Base-by-base conservation (phyloP, 2,888 invertebrate species). In the Gerris lacustris region DNA sequence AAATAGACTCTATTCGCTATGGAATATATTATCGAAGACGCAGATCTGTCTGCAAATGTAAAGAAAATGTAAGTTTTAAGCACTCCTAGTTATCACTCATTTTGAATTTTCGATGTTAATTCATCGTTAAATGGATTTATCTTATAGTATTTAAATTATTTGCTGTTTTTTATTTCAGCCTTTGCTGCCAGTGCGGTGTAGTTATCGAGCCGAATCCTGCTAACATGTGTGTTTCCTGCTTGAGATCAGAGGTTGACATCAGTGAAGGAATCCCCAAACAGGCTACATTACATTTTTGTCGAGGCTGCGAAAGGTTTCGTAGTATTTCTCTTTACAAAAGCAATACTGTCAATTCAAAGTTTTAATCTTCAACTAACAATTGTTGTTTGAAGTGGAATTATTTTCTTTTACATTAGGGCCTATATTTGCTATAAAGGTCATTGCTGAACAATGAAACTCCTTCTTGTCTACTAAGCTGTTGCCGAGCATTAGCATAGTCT, bases 201-300 rank as follows among this genome's bases (percentile, higher is more conserved):
- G 83, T 87, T 31, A 99, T 99, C 71, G 91, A 93, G 77, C 92
- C 98, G 45, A 99, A 99, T 83, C 92, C 95, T 4, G 89, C 96
- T 0, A 98, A 97, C 81, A 97, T 96, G 94, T 99, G 99, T 81
- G 92, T 96, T 0, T 91, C 90, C 31, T 99, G 99, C 81, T 81
- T 99, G 62, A 85, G 97, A 64, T 88, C 91, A 47, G 87, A 91
- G 78, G 89, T 97, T 5, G 98, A 99, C 79, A 97, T 99, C 71
- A 94, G 96, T 1, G 95, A 94, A 79, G 92, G 91, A 45, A 96
- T 99, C 79, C 95, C 96, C 0, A 98, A 98, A 80, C 95, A 96
- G 82, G 90, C 87, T 0, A 89, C 89, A 0, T 79, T 98, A 15
- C 89, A 94, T 78, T 96, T 95, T 79, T 98, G 97, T 79, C 86